Base-by-base conservation (phyloP, 2,888 invertebrate species). In the Caenorhabditis sp. region DNA sequence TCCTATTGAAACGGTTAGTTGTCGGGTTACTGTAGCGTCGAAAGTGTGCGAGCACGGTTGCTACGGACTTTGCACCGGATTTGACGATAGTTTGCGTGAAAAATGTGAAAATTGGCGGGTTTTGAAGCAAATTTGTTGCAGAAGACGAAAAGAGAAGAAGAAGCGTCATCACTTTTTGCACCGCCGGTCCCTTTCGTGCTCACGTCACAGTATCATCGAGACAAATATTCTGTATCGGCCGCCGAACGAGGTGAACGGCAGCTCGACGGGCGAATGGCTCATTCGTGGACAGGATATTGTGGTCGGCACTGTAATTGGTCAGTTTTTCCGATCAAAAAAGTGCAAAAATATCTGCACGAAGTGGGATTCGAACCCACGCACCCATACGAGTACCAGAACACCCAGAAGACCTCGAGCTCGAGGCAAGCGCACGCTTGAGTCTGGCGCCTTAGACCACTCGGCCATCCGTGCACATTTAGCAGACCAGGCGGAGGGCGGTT, bases 391-490 rank as follows among this genome's bases (percentile, higher is more conserved):
- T 43, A 43, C 30, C 39, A 43, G 22, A 24, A 43, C 35, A 20
- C 20, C 37, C 37, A 55, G 39, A 9, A 24, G 30, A 46, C 22
- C 45, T 46, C 45, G 24, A 61, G 41, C 27, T 41, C 30, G 52
- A 62, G 52, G 41, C 37, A 61, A 61, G 50, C 48, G n/a, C n/a
- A n/a, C 78, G 79, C 89, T 89, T 89, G 89, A 89, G 89, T 89
- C 89, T 89, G 89, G 89, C 89, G 89, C 89, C 89, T 89, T 89
- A 89, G 89, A 89, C 89, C 89, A 85, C 89, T 89, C 89, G 89
- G 89, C 68, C 68, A 68, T 68, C 68, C 68, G 68, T 68, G 68
- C 68, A n/a, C n/a, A n/a, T n/a, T n/a, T n/a, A n/a, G n/a, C n/a
- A n/a, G n/a, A n/a, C n/a, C n/a, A n/a, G n/a, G n/a, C n/a, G n/a